Conservation (phyloP, 2,113 vertebrate genomes). For the Zootoca vivipara region DNA sequence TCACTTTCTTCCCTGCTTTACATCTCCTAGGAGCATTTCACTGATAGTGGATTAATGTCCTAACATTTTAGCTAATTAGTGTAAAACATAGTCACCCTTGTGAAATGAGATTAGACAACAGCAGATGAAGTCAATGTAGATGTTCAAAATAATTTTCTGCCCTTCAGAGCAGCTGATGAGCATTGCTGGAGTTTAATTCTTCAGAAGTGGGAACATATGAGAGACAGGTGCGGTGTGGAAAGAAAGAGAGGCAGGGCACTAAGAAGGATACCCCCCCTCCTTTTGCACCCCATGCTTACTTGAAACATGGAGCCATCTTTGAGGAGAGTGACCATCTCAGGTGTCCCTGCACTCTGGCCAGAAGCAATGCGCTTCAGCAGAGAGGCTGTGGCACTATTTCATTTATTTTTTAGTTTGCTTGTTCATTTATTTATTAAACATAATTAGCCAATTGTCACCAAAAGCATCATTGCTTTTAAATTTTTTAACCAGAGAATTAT, state of each 20-base stretch:
- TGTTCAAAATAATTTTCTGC: constrained; percentile 39
- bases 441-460: no score
- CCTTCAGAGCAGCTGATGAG: constrained; percentile 8
- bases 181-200: not conserved
- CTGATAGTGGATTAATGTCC: constrained; percentile 70
- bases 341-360: not conserved
- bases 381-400: not conserved
- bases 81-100: constrained; percentile 62
- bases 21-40: constrained; percentile 42
- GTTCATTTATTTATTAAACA: no score
- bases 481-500: no score
- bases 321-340: no score
- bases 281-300: not conserved
- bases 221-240: not conserved
- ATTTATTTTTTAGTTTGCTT: no score
- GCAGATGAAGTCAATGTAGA: constrained; percentile 52
- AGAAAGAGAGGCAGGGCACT: not conserved
- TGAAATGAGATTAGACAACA: constrained; percentile 67
- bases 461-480: no score
- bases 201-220: not conserved
- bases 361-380: not conserved
- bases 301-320: not conserved
- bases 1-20: constrained; percentile 30
- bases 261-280: not conserved
- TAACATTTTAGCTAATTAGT: constrained; percentile 67